Percentiles rank a stretch among this genome's conserved stretches.
Conservation (phyloP, 2,888 invertebrate genomes). For the Molanna angustata region DNA sequence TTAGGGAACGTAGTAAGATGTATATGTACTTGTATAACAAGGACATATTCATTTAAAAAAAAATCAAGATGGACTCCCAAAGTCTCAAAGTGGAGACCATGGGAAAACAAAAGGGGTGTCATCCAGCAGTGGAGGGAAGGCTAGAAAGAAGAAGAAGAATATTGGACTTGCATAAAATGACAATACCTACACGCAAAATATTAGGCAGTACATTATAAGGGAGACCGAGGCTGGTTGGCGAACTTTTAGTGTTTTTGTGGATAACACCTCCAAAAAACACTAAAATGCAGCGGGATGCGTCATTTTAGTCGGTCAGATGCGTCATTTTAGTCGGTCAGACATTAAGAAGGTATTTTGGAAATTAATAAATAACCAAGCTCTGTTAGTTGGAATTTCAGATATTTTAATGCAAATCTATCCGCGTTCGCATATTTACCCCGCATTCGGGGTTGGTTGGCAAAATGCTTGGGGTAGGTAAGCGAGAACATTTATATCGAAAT, state of each 20-base stretch:
- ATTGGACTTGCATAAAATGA: not conserved
- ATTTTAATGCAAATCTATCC: conserved; percentile 8
- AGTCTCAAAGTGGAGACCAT: no score
- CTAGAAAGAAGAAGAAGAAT: no score
- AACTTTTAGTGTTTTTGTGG: conserved; percentile 9
- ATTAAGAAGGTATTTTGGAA: conserved; percentile 7
- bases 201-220: conserved; percentile 1
- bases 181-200: no score
- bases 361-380: conserved; percentile 4
- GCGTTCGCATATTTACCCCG: conserved; percentile 16
- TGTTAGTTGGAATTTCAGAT: conserved; percentile 1
- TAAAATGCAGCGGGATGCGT: conserved; percentile 7
- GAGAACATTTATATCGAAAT: conserved; percentile 15
- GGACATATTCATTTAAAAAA: no score
- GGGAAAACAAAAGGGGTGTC: no score
- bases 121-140: no score
- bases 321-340: conserved; percentile 5
- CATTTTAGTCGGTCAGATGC: conserved; percentile 6
- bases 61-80: no score
- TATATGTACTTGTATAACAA: no score
- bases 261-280: conserved; percentile 3
- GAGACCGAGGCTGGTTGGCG: conserved; percentile 15
- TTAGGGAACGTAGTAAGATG: no score
- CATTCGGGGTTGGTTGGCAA: conserved; percentile 15
- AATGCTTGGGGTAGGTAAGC: conserved; percentile 15